These are phyloP conservation scores for Prionace glauca DNA, from an alignment of 2,797 vertebrate genomes.

Conservation along the genomic window DNA sequence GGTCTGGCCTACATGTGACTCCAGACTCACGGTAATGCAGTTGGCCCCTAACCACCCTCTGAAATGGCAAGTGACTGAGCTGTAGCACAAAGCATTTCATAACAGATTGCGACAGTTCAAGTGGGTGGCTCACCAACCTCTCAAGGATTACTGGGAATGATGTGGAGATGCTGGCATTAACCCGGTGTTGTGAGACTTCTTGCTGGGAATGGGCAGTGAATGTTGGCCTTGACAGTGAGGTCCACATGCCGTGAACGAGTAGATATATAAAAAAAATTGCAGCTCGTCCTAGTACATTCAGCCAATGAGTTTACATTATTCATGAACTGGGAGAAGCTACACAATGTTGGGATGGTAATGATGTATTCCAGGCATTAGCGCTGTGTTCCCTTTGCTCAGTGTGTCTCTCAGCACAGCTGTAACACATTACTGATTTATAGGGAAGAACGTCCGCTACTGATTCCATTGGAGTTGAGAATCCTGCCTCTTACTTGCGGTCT, in stretches of 20 bases:
- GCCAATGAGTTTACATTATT: background rate
- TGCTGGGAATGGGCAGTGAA: background rate
- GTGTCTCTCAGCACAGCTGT: background rate
- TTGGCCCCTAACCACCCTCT: background rate
- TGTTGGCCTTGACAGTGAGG: background rate
- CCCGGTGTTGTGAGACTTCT: too few relatives aligned
- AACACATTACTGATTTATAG: slow-evolving; percentile 7
- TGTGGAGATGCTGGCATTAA: too few relatives aligned
- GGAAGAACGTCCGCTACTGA: background rate
- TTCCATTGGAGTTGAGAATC: background rate
- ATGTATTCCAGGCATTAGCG: background rate
- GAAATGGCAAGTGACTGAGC: background rate
- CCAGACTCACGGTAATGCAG: background rate
- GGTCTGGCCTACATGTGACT: background rate
- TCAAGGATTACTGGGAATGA: background rate
- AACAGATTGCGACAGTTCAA: background rate
- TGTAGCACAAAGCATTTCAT: background rate
- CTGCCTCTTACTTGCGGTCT: background rate
- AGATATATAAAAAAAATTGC: background rate
- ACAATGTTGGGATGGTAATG: background rate
- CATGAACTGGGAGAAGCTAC: background rate
- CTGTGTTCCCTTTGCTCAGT: background rate
- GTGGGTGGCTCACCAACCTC: background rate
- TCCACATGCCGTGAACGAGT: background rate
- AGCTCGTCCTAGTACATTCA: background rate